phyloP scores from a whole-genome alignment of 1,140 invertebrate genomes.

The Drosophila athabasca region DNA sequence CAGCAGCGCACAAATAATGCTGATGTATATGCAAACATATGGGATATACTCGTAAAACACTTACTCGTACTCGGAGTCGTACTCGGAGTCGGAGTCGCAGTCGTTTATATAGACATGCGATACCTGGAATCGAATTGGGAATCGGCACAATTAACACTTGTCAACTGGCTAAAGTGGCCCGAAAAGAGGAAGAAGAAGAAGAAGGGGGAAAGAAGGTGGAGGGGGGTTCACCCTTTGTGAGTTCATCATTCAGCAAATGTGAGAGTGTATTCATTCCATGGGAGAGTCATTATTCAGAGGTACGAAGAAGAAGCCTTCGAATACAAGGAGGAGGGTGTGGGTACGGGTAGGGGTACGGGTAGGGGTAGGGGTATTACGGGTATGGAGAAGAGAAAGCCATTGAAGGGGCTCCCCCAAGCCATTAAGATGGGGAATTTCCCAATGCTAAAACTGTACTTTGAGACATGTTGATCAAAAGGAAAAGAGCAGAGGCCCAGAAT shows the following conservation, averaged over 20 bases:
- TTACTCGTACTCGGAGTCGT: too few species aligned
- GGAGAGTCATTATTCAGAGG: too few species aligned
- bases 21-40: neutral
- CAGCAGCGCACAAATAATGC: constrained; percentile 15
- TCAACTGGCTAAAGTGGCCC: constrained; percentile 26
- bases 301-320: neutral
- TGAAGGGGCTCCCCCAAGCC: too few species aligned
- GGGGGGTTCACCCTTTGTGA: constrained; percentile 1
- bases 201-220: neutral
- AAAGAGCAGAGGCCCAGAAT: too few species aligned
- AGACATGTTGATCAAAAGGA: too few species aligned
- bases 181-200: too few species aligned
- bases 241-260: constrained; percentile 12
- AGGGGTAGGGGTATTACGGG: too few species aligned
- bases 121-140: constrained; percentile 16
- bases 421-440: too few species aligned
- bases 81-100: too few species aligned
- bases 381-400: neutral
- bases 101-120: constrained; percentile 3
- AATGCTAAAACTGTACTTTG: neutral
- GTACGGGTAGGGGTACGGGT: neutral
- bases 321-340: too few species aligned
- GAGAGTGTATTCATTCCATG: neutral
- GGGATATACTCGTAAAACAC: neutral
- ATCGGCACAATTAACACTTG: constrained; percentile 54